These are phyloP conservation scores for Metacarcinus magister DNA, from an alignment of 2,888 invertebrate species.

Conservation along the genomic window DNA sequence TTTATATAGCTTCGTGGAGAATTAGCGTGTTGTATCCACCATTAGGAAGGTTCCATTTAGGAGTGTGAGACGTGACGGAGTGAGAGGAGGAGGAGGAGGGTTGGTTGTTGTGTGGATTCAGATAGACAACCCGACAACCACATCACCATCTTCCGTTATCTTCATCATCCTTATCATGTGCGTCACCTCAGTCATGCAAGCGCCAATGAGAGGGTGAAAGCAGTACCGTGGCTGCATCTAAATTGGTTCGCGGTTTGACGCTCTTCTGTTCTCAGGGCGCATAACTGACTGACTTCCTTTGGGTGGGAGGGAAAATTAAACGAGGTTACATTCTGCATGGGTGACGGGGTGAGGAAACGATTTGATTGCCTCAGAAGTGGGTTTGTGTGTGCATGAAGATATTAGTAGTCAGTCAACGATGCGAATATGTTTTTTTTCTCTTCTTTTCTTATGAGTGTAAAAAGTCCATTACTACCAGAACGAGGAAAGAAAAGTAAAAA, in stretches of 20 bases:
- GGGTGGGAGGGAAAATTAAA: background rate
- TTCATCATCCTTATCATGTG: background rate
- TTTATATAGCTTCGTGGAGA: background rate
- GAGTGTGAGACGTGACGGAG: background rate
- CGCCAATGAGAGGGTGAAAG: background rate
- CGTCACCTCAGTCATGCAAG: slow-evolving; percentile 1
- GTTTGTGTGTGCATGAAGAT: background rate
- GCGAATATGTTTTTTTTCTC: background rate
- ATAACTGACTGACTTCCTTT: background rate
- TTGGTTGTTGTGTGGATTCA: background rate
- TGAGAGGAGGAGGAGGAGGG: background rate
- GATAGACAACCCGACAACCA: background rate
- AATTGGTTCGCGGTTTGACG: background rate
- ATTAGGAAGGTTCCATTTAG: background rate
- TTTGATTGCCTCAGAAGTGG: background rate
- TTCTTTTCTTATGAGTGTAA: background rate
- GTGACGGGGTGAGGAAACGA: background rate
- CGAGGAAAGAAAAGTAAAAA: background rate
- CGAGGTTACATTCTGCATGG: background rate
- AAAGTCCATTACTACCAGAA: background rate
- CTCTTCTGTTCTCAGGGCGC: background rate
- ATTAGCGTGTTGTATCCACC: background rate
- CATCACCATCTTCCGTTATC: background rate
- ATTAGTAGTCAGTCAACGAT: background rate
- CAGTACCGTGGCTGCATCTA: background rate